These are phyloP conservation scores for Episyrphus balteatus DNA, from an alignment of 1,140 invertebrate genomes.

Conservation along the genomic window DNA sequence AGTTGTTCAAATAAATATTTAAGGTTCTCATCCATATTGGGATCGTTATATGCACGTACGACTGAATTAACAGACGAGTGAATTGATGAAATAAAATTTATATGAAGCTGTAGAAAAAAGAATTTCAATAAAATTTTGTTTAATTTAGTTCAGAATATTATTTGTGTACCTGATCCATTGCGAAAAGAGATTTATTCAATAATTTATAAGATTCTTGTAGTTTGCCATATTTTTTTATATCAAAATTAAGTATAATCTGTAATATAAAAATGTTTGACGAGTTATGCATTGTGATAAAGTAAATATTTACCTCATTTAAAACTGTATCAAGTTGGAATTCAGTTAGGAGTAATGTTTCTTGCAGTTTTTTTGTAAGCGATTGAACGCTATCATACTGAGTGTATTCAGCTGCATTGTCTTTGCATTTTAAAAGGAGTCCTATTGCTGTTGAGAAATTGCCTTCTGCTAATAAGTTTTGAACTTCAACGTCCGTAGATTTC, in stretches of 20 bases:
- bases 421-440: constrained; percentile 74
- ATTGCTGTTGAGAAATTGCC: constrained; percentile 86
- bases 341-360: constrained; percentile 83
- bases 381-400: constrained; percentile 78
- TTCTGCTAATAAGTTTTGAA: constrained; percentile 67
- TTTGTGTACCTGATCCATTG: constrained; percentile 82
- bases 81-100: constrained; percentile 90
- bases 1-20: constrained; percentile 69
- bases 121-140: not conserved
- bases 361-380: constrained; percentile 72
- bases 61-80: constrained; percentile 77
- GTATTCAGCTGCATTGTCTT: constrained; percentile 67
- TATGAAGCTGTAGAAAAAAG: constrained; percentile 53
- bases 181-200: constrained; percentile 75
- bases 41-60: constrained; percentile 59
- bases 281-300: not conserved
- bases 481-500: constrained; percentile 71
- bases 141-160: constrained; percentile 41
- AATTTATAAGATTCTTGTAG: constrained; percentile 76
- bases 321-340: constrained; percentile 86
- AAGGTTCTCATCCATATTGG: constrained; percentile 48
- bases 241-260: constrained; percentile 59
- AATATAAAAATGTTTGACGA: constrained; percentile 8
- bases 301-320: constrained; percentile 55
- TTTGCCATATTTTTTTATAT: constrained; percentile 59